Conservation (phyloP, 2,888 invertebrate species). For the Phyllotreta cruciferae region DNA sequence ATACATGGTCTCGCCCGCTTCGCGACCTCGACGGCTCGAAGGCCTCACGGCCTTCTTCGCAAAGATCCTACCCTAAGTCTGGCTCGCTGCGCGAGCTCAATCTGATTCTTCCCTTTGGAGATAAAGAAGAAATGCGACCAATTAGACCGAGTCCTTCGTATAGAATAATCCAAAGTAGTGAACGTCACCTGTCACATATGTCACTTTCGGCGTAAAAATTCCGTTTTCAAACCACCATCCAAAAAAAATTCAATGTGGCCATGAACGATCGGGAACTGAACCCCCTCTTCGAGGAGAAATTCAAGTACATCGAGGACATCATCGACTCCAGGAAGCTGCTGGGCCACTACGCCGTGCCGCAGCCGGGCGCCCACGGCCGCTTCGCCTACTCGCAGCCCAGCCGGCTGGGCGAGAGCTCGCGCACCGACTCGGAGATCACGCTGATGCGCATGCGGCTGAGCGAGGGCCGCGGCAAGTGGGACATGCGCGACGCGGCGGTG, state of each 20-base stretch:
- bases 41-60: too few relatives aligned
- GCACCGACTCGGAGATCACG: conserved; percentile 68
- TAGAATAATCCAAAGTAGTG: too few relatives aligned
- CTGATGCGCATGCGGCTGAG: too few relatives aligned
- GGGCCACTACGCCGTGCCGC: conserved; percentile 54
- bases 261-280: conserved; percentile 43
- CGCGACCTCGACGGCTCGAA: too few relatives aligned
- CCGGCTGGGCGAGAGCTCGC: conserved; percentile 14
- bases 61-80: too few relatives aligned
- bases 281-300: conserved; percentile 40
- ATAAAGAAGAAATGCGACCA: too few relatives aligned
- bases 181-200: conserved; percentile 31
- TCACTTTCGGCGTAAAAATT: conserved; percentile 49
- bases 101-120: too few relatives aligned
- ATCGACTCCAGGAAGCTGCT: conserved; percentile 55
- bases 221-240: too few relatives aligned
- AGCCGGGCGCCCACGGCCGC: conserved; percentile 43
- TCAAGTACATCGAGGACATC: conserved; percentile 57
- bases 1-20: too few relatives aligned
- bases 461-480: conserved; percentile 60
- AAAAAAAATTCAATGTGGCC: conserved; percentile 40
- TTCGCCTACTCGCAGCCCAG: conserved; percentile 49
- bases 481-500: conserved; percentile 60
- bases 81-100: too few relatives aligned
- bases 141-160: neutral